Evolutionary conservation across 2,888 invertebrate genomes (phyloP), one percentile per base, ranked within the genome.

Genomic region (Palloptera scutellata): DNA sequence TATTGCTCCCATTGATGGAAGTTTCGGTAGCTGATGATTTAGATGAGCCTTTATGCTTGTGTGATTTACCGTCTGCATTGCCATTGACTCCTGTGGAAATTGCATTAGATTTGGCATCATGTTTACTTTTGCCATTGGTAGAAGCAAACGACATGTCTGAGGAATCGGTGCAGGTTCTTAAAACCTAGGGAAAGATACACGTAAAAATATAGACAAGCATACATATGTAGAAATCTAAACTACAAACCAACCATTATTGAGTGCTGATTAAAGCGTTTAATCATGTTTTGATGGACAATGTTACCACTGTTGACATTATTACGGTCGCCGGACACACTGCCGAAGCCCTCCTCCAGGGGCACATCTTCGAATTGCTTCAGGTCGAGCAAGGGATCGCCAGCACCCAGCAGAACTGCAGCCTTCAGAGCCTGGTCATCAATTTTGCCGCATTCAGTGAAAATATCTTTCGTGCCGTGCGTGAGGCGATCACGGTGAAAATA

Each of bases 401-500:
- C 90, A 43, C 92, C 92, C 52, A 88, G 88, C 70, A 91, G 91
- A 73, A 95, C 92, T 66, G 94, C 94, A 71, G 89, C 91, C 77
- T 89, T 90, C 77, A 92, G 85, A 74, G 90, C 89, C 84, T 92
- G 91, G 80, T 98, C 98, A 84, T 99, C 99, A 78, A 93, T 89
- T 88, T 96, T 96, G 72, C 97, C 96, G 88, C 98, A 99, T 86
- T 98, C 98, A 20, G 96, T 94, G 83, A 99, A 99, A 68, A 98
- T 88, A 85, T 99, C 98, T 87, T 98, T 96, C 80, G 92, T 93
- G 74, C 94, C 93, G 19, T 93, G 91, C 75, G 93, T 93, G 76
- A 95, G 92, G 67, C 96, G 91, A 86, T 96, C 95, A 87, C 97
- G 91, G 86, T 98, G 98, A 87, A 95, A 95, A 87, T 99, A 99